These are phyloP conservation scores for Cricetomys ansorgei DNA, from an alignment of 2,113 vertebrate genomes.

Conservation along the genomic window DNA sequence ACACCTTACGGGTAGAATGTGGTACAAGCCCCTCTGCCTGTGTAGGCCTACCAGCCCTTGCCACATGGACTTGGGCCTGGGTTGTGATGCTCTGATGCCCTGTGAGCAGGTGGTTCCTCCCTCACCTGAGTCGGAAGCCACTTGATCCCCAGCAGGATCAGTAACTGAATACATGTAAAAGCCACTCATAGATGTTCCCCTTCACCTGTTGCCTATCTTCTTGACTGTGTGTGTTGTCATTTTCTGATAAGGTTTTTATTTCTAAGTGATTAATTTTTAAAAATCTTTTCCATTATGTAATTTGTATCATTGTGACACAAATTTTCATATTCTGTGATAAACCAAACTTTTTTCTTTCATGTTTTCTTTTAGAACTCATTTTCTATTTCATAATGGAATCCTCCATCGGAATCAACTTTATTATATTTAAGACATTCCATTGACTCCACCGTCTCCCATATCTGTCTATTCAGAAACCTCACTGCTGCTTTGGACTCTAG, in stretches of 20 bases:
- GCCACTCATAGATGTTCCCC: not conserved
- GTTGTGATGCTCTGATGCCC: not conserved
- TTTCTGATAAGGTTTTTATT: not conserved
- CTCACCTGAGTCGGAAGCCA: not conserved
- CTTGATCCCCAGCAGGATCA: not conserved
- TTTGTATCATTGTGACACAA: not conserved
- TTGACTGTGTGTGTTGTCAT: not conserved
- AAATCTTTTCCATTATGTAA: not conserved
- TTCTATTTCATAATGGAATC: not conserved
- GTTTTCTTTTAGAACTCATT: constrained; percentile 2
- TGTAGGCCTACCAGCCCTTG: not conserved
- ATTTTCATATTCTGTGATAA: not conserved
- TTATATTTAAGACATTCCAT: not conserved
- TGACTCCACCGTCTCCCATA: not conserved
- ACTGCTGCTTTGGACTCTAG: not conserved
- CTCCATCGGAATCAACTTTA: not conserved
- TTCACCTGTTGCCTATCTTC: not conserved
- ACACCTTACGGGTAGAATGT: not conserved
- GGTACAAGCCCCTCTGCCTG: not conserved
- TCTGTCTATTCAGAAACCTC: not conserved
- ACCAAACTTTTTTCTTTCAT: not conserved
- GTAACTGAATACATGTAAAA: not conserved
- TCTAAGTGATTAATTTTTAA: not conserved
- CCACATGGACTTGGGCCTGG: not conserved
- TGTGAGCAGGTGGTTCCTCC: not conserved